Evolutionary conservation across 1,140 invertebrate genomes (phyloP).

Genomic region (Procambarus clarkii): DNA sequence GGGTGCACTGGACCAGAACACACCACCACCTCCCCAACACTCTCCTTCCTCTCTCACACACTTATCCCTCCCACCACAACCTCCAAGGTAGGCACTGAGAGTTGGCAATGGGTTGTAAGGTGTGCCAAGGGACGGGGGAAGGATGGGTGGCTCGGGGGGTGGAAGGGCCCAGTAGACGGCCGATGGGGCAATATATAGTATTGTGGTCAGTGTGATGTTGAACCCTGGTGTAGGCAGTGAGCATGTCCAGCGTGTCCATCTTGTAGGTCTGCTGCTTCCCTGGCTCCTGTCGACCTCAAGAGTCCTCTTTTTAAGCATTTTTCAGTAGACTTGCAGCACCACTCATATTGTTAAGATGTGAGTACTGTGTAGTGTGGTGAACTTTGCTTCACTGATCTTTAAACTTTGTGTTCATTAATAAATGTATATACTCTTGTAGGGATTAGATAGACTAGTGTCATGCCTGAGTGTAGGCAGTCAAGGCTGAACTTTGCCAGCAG

Average conservation of each 20-base stretch:
- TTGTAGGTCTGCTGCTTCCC: conserved; percentile 45
- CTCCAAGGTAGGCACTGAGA: conserved; percentile 20
- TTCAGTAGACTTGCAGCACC: background rate
- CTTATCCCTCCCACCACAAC: conserved; percentile 38
- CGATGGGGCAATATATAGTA: background rate
- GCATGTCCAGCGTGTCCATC: conserved; percentile 65
- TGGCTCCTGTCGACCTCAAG: background rate
- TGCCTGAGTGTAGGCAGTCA: conserved; percentile 38
- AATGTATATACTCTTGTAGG: conserved; percentile 6
- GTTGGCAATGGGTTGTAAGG: background rate
- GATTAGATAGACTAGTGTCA: conserved; percentile 25
- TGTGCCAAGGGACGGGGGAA: background rate
- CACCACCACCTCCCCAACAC: conserved; percentile 22
- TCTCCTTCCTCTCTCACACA: conserved; percentile 42
- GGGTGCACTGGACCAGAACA: conserved; percentile 71
- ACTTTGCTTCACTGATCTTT: background rate
- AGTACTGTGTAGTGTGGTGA: background rate
- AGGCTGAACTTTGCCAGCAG: conserved; percentile 15
- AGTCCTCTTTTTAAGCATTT: background rate
- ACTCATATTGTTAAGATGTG: background rate
- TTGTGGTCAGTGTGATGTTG: conserved; percentile 46
- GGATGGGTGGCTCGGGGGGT: background rate
- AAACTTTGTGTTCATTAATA: background rate
- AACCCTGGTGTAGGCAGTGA: conserved; percentile 49
- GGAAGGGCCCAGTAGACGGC: background rate